Percentiles rank a stretch among this genome's conserved stretches.
These are phyloP conservation scores for Nannospalax galili DNA, from an alignment of 2,113 vertebrate genomes.

Conservation along the genomic window DNA sequence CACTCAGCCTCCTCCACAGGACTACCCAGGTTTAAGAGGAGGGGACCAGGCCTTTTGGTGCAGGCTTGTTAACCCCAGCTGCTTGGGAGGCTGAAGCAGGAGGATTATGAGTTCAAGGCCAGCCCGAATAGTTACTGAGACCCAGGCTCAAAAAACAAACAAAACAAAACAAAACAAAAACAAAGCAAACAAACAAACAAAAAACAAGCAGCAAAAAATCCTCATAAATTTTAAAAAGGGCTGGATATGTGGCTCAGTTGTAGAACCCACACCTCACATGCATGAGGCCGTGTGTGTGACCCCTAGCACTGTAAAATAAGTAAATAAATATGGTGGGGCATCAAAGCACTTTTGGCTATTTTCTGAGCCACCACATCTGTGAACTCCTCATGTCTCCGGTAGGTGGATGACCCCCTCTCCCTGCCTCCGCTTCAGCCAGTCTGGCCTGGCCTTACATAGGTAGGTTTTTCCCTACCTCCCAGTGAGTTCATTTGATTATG, in stretches of 20 bases:
- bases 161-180: too few relatives aligned
- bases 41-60: background rate
- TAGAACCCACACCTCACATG: background rate
- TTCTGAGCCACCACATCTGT: too few relatives aligned
- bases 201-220: too few relatives aligned
- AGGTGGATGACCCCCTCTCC: background rate
- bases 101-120: background rate
- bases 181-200: too few relatives aligned
- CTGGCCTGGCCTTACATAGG: rapidly evolving
- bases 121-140: background rate
- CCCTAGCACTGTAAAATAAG: background rate
- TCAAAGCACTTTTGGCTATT: rapidly evolving
- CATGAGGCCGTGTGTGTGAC: background rate
- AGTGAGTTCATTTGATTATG: background rate
- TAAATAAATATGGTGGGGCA: too few relatives aligned
- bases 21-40: background rate
- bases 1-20: rapidly evolving
- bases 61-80: too few relatives aligned
- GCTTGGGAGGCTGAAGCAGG: too few relatives aligned
- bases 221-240: background rate
- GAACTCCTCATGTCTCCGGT: too few relatives aligned
- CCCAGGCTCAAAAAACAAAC: background rate
- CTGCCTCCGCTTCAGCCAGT: background rate
- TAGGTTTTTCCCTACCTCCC: background rate
- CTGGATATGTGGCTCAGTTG: too few relatives aligned